Evolutionary conservation across 2,113 vertebrate species (phyloP).

Genomic region (Siphamia tubifer): DNA sequence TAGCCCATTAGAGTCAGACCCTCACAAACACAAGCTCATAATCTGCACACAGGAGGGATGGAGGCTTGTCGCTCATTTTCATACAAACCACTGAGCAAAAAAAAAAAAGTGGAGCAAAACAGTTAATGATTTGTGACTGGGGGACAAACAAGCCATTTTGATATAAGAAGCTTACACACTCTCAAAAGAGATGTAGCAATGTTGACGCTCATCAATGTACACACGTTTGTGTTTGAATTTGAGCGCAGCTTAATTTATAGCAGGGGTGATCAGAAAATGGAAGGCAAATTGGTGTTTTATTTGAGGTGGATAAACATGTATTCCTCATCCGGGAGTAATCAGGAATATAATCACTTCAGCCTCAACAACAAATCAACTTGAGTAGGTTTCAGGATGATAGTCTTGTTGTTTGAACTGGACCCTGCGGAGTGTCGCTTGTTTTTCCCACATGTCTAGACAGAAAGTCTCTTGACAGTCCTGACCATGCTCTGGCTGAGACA

Average conservation of each 20-base stretch:
- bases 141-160: conserved; percentile 71
- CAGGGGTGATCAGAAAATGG: conserved; percentile 54
- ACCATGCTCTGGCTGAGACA: conserved; percentile 19
- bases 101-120: conserved; percentile 62
- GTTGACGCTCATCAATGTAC: conserved; percentile 45
- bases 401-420: conserved; percentile 56
- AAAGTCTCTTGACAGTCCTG: conserved; percentile 41
- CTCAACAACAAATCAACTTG: conserved; percentile 32
- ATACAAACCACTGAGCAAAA: conserved; percentile 68
- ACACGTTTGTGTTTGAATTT: conserved; percentile 50
- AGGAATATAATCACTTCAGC: conserved; percentile 51
- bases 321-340: conserved; percentile 57
- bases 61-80: conserved; percentile 69
- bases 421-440: conserved; percentile 22
- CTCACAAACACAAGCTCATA: conserved; percentile 74
- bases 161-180: conserved; percentile 74
- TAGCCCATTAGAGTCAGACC: conserved; percentile 76
- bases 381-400: conserved; percentile 33
- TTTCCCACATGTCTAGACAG: conserved; percentile 46
- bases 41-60: conserved; percentile 74
- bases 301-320: conserved; percentile 62
- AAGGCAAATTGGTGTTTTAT: conserved; percentile 57
- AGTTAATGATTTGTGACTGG: conserved; percentile 76
- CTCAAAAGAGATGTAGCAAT: conserved; percentile 59
- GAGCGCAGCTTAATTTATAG: conserved; percentile 53